A percentile compares a stretch with the other conserved stretches of the same genome.
phyloP scores from a whole-genome alignment of 2,888 invertebrate genomes.

The Catocala nupta region DNA sequence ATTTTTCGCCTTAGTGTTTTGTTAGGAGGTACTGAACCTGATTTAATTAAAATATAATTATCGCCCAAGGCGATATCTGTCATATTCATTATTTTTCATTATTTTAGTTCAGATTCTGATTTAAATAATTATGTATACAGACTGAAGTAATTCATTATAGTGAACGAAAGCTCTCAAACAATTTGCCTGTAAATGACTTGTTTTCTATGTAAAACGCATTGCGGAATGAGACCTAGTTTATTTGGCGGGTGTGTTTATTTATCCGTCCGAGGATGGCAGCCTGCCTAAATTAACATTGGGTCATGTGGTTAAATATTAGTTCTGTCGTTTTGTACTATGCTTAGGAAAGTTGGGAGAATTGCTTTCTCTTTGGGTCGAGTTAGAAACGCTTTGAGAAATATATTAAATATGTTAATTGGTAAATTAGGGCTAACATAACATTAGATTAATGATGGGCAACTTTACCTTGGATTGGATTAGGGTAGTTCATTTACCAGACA shows the following conservation, averaged over 20 bases:
- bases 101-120: neutral
- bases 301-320: slow-evolving; percentile 41
- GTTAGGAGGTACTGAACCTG: too few species aligned
- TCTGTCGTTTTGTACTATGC: slow-evolving; percentile 21
- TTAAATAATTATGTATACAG: neutral
- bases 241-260: slow-evolving; percentile 43
- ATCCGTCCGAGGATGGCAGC: slow-evolving; percentile 26
- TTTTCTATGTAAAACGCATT: slow-evolving; percentile 23
- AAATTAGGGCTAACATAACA: neutral
- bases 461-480: too few species aligned
- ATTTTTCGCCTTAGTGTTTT: too few species aligned
- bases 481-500: too few species aligned
- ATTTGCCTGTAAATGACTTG: slow-evolving; percentile 4
- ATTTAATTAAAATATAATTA: too few species aligned
- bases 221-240: slow-evolving; percentile 29
- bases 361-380: slow-evolving; percentile 17
- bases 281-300: slow-evolving; percentile 43
- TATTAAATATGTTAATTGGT: neutral
- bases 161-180: neutral
- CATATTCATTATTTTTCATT: neutral
- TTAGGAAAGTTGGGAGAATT: slow-evolving; percentile 18
- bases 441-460: neutral
- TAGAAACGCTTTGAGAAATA: slow-evolving; percentile 6
- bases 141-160: too few species aligned
- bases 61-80: too few species aligned